These are phyloP conservation scores for Tolmerus cingulatus DNA, from an alignment of 2,888 invertebrate species.

Conservation along the genomic window DNA sequence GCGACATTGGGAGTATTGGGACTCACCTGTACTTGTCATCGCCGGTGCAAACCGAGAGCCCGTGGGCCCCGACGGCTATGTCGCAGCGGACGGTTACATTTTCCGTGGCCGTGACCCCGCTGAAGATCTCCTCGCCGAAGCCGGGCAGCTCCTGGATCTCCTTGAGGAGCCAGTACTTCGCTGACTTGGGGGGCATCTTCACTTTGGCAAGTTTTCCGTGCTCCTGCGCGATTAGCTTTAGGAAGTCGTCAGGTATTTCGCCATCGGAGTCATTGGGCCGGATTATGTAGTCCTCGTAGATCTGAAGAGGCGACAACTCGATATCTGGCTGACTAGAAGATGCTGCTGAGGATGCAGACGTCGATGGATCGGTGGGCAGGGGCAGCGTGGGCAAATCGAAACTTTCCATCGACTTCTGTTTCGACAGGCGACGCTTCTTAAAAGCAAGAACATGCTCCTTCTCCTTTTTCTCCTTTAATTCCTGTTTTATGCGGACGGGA, in stretches of 20 bases:
- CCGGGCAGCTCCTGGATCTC: conserved; percentile 81
- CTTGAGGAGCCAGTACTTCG: conserved; percentile 84
- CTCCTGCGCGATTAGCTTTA: conserved; percentile 59
- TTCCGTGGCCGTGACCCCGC: conserved; percentile 67
- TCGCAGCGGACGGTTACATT: conserved; percentile 59
- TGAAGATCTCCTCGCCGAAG: conserved; percentile 86
- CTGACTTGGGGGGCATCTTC: conserved; percentile 76
- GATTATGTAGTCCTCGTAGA: conserved; percentile 60
- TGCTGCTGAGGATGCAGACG: conserved; percentile 42
- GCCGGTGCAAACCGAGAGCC: conserved; percentile 78
- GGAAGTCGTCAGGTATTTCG: conserved; percentile 58
- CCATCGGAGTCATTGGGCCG: conserved; percentile 50
- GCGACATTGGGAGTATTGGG: conserved; percentile 36
- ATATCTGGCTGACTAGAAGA: conserved; percentile 45
- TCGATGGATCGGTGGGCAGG: conserved; percentile 44
- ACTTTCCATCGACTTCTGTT: conserved; percentile 61
- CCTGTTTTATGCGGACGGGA: conserved; percentile 56
- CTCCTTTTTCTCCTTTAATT: conserved; percentile 60
- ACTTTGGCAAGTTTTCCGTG: conserved; percentile 63
- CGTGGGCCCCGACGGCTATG: conserved; percentile 85
- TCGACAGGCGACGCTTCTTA: conserved; percentile 62
- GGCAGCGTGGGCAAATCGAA: conserved; percentile 53
- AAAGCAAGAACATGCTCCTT: conserved; percentile 55
- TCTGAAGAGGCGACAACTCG: conserved; percentile 56
- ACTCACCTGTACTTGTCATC: conserved; percentile 67